Base-by-base conservation (phyloP, 2,888 invertebrate species). In the Exephanes ischioxanthus region DNA sequence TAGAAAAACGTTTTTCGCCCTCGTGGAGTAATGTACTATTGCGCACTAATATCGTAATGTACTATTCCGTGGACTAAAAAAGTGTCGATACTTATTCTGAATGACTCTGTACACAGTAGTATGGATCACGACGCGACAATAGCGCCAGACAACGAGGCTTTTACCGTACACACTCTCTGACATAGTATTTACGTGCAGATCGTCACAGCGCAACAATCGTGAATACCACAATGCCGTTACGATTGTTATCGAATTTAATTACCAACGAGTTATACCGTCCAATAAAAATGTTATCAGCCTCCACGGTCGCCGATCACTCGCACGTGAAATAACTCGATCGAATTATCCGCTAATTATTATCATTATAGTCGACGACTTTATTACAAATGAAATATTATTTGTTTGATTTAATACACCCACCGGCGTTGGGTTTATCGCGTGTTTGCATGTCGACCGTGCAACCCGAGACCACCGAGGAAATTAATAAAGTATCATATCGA, bases 401-500 rank as follows among this genome's bases (percentile, higher is more conserved):
- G 33, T 53, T 73, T 41, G 19, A 55, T 66, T 37, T 37, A 48
- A 58, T 48, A 55, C 66, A 22, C 68, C 68, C 7, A 19, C 61
- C 72, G 45, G 68, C 48, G 41, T 53, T 55, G 55, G 33, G 45
- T 68, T 76, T 58, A 61, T 76, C 61, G 55, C 48, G n/a, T 63
- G 75, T 61, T 75, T 75, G 63, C 63, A 75, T 63, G 61, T 75
- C 61, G 26, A 41, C 48, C 45, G 51, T 70, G 68, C 75, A 48
- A 66, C 48, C 30, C 76, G 66, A 48, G 67, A 67, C 19, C 66
- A 22, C 30, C 66, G 66, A 68, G 77, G 33, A 63, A 80, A 86
- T 83, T 86, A 86, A 86, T 83, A 84, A 86, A 86, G 78, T 77
- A 83, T 82, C 76, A 80, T 75, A 86, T 86, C 66, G 86, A 75